phyloP scores from a whole-genome alignment of 1,140 invertebrate species.

The Procambarus virginalis region DNA sequence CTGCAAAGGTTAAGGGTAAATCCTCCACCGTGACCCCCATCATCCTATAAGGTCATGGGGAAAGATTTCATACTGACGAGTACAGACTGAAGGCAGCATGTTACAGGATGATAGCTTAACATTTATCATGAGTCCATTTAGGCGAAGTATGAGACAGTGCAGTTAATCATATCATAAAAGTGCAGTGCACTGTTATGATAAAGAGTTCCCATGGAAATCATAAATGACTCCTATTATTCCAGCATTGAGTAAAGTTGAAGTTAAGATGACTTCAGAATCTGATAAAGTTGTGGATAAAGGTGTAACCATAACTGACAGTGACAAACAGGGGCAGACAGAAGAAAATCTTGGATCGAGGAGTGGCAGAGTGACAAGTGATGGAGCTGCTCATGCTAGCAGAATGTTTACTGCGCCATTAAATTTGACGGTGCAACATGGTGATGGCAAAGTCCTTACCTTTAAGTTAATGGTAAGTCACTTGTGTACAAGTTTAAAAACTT shows the following conservation, averaged over 20 bases:
- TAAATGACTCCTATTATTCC: neutral
- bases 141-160: too few relatives aligned
- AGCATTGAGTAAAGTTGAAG: neutral
- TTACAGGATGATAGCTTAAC: too few relatives aligned
- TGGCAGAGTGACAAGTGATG: neutral
- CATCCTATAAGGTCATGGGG: too few relatives aligned
- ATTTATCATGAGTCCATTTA: too few relatives aligned
- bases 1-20: too few relatives aligned
- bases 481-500: too few relatives aligned
- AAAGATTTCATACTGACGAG: too few relatives aligned
- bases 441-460: constrained; percentile 4
- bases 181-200: neutral
- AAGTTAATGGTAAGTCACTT: neutral
- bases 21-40: too few relatives aligned
- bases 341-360: neutral
- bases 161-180: too few relatives aligned
- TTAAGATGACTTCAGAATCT: neutral
- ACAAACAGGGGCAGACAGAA: neutral
- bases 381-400: too few relatives aligned
- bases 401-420: neutral
- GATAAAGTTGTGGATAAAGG: neutral
- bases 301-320: too few relatives aligned
- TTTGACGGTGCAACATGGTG: constrained; percentile 7
- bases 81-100: too few relatives aligned
- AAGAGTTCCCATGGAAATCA: neutral